phyloP scores from a whole-genome alignment of 2,888 invertebrate genomes.

The Drosophila anomelani region DNA sequence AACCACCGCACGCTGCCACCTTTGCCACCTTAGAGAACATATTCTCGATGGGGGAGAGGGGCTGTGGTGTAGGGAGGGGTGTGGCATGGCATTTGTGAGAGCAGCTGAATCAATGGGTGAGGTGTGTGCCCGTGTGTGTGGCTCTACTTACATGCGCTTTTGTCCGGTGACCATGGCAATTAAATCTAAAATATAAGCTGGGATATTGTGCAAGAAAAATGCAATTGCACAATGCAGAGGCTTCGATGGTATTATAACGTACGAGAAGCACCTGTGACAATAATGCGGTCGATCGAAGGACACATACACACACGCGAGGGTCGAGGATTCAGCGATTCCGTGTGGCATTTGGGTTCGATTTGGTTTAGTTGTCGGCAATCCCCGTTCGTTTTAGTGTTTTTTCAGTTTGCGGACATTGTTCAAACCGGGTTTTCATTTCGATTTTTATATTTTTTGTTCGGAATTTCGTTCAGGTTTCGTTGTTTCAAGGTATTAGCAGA shows the following conservation, averaged over 20 bases:
- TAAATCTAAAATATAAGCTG: slow-evolving; percentile 85
- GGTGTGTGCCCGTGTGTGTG: slow-evolving; percentile 18
- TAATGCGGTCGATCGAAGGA: slow-evolving; percentile 68
- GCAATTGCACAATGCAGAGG: slow-evolving; percentile 83
- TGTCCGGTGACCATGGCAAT: slow-evolving; percentile 84
- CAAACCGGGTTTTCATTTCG: slow-evolving; percentile 38
- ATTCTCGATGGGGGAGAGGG: slow-evolving; percentile 25
- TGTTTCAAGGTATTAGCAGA: slow-evolving; percentile 75
- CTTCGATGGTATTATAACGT: slow-evolving; percentile 85
- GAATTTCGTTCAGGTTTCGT: slow-evolving; percentile 54
- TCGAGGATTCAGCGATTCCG: slow-evolving; percentile 46
- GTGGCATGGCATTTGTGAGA: slow-evolving; percentile 1
- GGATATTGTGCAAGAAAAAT: slow-evolving; percentile 84
- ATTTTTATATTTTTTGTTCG: slow-evolving; percentile 41
- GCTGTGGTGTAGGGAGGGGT: background rate
- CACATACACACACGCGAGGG: slow-evolving; percentile 12
- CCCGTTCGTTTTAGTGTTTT: slow-evolving; percentile 43
- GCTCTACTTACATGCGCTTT: slow-evolving; percentile 84
- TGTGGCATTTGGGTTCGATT: slow-evolving; percentile 64
- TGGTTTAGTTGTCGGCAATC: slow-evolving; percentile 69
- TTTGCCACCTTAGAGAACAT: slow-evolving; percentile 54
- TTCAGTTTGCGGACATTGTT: slow-evolving; percentile 34
- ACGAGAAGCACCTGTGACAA: slow-evolving; percentile 85
- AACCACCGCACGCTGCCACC: slow-evolving; percentile 49
- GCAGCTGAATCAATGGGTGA: slow-evolving; percentile 24